These are phyloP conservation scores for Chironomus tentans DNA, from an alignment of 2,888 invertebrate species.

Conservation along the genomic window DNA sequence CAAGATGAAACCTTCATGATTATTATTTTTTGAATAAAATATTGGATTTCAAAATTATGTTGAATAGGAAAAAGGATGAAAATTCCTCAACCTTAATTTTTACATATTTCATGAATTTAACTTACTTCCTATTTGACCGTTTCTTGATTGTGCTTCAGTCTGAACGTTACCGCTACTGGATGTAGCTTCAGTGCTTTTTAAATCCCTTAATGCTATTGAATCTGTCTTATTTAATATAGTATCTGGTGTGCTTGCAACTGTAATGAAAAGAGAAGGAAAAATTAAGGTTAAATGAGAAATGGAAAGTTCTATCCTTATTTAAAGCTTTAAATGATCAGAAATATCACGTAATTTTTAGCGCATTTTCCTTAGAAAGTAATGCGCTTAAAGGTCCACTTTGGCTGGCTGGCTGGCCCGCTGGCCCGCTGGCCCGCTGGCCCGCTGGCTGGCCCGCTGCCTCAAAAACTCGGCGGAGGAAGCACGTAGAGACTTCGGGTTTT, in stretches of 20 bases:
- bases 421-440: too few relatives aligned
- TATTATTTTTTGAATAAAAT: background rate
- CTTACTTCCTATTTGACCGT: constrained; percentile 46
- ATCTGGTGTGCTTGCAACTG: constrained; percentile 80
- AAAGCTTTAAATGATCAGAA: too few relatives aligned
- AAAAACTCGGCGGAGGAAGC: too few relatives aligned
- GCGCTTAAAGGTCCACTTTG: too few relatives aligned
- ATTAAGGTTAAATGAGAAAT: background rate
- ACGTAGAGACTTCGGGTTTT: too few relatives aligned
- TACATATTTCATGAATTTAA: too few relatives aligned
- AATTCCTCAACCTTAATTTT: too few relatives aligned
- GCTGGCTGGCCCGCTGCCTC: too few relatives aligned
- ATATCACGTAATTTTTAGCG: too few relatives aligned
- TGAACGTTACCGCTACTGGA: constrained; percentile 38
- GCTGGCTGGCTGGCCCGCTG: too few relatives aligned
- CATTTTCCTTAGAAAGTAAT: too few relatives aligned
- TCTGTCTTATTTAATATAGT: constrained; percentile 49
- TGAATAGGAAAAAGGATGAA: constrained; percentile 28
- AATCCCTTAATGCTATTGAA: constrained; percentile 42
- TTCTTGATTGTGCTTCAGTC: constrained; percentile 32
- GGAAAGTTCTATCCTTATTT: background rate
- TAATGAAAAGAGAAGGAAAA: constrained; percentile 37
- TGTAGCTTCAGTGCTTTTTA: constrained; percentile 41
- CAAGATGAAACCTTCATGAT: background rate
- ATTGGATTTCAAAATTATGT: background rate